Conservation (phyloP, 64 coral and sea anemone genomes). For the Pocillopora damicornis region DNA sequence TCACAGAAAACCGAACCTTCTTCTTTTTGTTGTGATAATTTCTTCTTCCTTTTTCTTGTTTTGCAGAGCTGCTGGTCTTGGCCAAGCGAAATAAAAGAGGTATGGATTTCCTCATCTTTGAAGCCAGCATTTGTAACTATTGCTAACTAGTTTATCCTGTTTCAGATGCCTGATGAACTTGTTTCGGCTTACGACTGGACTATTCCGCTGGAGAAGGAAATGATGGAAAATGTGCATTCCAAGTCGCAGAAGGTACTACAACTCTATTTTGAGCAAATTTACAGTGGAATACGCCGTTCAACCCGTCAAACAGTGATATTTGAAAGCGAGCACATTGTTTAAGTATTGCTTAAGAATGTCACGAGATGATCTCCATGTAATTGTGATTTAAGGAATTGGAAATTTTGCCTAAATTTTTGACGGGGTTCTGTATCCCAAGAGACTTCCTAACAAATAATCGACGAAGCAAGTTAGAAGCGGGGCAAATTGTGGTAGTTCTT, state of each 20-base stretch:
- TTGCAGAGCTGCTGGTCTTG: conserved; percentile 80
- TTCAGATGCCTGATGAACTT: conserved; percentile 69
- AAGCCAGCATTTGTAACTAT: background rate
- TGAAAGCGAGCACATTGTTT: too few species aligned
- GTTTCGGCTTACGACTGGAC: conserved; percentile 59
- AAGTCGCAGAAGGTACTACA: conserved; percentile 65
- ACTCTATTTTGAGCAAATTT: too few species aligned
- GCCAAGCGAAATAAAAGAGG: conserved; percentile 79
- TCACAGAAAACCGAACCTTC: background rate
- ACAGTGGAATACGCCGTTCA: background rate
- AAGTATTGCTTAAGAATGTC: too few species aligned
- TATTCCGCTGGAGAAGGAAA: conserved; percentile 58
- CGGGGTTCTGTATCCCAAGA: too few species aligned
- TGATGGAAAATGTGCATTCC: conserved; percentile 68
- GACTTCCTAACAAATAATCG: too few species aligned
- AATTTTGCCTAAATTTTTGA: too few species aligned
- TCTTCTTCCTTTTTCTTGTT: background rate
- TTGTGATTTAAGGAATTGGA: too few species aligned
- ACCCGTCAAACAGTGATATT: background rate
- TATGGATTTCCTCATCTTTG: background rate
- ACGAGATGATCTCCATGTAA: too few species aligned
- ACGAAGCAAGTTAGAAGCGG: too few species aligned
- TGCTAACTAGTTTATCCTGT: background rate
- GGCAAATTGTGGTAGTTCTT: too few species aligned
- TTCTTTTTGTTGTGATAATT: too few species aligned